A percentile compares a stretch with the other conserved stretches of the same genome.
phyloP scores from a whole-genome alignment of 2,888 invertebrate genomes.

The Alloscopus bannaensis region DNA sequence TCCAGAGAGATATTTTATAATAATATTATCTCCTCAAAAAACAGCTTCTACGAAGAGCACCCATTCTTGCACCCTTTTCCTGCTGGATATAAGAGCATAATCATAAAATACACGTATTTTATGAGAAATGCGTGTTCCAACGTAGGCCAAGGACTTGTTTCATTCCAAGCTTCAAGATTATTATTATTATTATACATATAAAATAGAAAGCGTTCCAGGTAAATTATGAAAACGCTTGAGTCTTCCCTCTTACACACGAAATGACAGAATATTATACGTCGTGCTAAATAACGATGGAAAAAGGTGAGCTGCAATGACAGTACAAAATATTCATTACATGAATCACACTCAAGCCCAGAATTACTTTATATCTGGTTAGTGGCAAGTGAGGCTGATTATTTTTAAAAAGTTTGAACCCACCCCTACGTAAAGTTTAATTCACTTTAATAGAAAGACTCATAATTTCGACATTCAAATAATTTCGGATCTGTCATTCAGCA shows the following conservation, averaged over 20 bases:
- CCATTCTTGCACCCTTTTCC: constrained; percentile 19
- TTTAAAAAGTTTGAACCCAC: neutral
- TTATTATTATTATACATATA: neutral
- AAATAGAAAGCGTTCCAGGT: neutral
- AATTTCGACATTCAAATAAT: neutral
- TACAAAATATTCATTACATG: neutral
- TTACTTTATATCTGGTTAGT: neutral
- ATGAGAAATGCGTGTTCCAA: neutral
- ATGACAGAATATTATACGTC: neutral
- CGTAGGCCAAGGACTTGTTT: neutral
- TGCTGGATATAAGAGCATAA: neutral
- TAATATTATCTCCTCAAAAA: neutral
- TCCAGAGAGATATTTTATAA: neutral
- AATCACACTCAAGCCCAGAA: neutral
- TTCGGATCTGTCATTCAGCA: too few relatives aligned
- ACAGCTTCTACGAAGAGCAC: neutral
- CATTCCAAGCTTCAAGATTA: neutral
- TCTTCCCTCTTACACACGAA: neutral
- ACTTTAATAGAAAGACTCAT: neutral
- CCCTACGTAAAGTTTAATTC: neutral
- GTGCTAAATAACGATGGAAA: neutral
- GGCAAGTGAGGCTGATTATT: neutral
- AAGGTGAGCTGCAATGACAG: neutral
- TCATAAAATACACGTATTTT: constrained; percentile 19
- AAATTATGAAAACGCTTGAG: neutral